Percentiles rank a stretch among this genome's conserved stretches.
Conservation (phyloP, 2,888 invertebrate species). For the Tryphoninae sp. region DNA sequence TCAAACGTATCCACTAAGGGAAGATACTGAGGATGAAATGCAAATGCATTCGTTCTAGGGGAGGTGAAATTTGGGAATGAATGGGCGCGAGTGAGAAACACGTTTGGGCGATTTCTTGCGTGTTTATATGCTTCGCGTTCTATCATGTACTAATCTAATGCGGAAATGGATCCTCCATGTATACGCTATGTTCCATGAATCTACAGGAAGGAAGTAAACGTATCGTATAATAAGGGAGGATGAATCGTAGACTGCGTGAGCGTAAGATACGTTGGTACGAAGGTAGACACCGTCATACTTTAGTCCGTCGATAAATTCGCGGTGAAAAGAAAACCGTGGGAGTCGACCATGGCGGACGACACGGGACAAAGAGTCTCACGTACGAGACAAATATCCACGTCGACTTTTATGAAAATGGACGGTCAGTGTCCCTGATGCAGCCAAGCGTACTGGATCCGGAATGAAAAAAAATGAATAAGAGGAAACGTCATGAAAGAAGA, state of each 20-base stretch:
- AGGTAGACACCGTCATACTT: conserved; percentile 42
- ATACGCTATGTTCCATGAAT: background rate
- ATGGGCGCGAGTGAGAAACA: conserved; percentile 29
- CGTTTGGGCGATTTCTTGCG: conserved; percentile 47
- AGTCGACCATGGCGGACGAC: conserved; percentile 14
- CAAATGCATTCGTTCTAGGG: conserved; percentile 11
- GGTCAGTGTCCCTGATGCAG: conserved; percentile 63
- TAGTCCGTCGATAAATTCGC: conserved; percentile 58
- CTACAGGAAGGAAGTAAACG: too few species aligned
- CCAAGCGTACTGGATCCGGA: conserved; percentile 54
- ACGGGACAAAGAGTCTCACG: conserved; percentile 65
- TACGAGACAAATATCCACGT: conserved; percentile 67
- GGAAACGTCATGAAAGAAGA: conserved; percentile 13
- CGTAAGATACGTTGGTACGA: conserved; percentile 35
- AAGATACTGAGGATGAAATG: background rate
- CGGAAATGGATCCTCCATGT: conserved; percentile 2
- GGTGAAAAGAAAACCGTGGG: conserved; percentile 22
- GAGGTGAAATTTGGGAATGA: conserved; percentile 1
- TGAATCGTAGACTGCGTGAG: conserved; percentile 18
- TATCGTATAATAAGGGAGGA: background rate
- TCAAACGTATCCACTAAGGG: background rate
- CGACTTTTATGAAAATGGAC: conserved; percentile 73
- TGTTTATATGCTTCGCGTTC: conserved; percentile 33
- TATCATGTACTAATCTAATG: background rate
- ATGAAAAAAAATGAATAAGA: conserved; percentile 37